These are phyloP conservation scores for Hipparchia sbordonii DNA, from an alignment of 2,888 invertebrate genomes.

Conservation along the genomic window DNA sequence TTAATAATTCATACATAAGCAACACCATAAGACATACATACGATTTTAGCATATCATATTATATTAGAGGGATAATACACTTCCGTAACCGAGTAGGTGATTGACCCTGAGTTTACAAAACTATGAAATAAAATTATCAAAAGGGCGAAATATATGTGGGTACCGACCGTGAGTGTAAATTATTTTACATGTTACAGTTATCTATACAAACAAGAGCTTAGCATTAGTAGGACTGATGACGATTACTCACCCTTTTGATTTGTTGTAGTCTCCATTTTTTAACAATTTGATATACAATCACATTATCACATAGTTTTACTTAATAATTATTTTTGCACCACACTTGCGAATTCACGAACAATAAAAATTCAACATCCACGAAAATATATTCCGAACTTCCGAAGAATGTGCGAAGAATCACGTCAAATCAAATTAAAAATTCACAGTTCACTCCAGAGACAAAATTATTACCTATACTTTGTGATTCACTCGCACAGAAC, in stretches of 20 bases:
- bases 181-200: slow-evolving; percentile 74
- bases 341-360: slow-evolving; percentile 31
- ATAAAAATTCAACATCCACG: slow-evolving; percentile 43
- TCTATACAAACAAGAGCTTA: slow-evolving; percentile 71
- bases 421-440: slow-evolving; percentile 27
- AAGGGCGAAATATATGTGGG: slow-evolving; percentile 43
- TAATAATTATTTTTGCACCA: slow-evolving; percentile 17
- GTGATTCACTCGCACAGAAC: no score
- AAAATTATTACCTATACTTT: no score
- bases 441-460: no score
- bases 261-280: slow-evolving; percentile 77
- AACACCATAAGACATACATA: neutral
- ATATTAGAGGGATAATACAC: slow-evolving; percentile 11
- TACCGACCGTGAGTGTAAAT: slow-evolving; percentile 61
- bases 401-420: slow-evolving; percentile 23
- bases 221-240: slow-evolving; percentile 49
- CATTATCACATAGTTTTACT: slow-evolving; percentile 62
- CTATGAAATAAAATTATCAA: slow-evolving; percentile 37
- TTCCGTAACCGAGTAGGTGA: slow-evolving; percentile 29
- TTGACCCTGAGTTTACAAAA: slow-evolving; percentile 30
- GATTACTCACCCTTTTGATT: slow-evolving; percentile 74
- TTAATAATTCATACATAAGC: slow-evolving; percentile 24
- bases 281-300: slow-evolving; percentile 58
- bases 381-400: slow-evolving; percentile 36
- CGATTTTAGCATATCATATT: slow-evolving; percentile 16